Conservation (phyloP, 2,113 vertebrate genomes). For the Aegotheles bennettii region DNA sequence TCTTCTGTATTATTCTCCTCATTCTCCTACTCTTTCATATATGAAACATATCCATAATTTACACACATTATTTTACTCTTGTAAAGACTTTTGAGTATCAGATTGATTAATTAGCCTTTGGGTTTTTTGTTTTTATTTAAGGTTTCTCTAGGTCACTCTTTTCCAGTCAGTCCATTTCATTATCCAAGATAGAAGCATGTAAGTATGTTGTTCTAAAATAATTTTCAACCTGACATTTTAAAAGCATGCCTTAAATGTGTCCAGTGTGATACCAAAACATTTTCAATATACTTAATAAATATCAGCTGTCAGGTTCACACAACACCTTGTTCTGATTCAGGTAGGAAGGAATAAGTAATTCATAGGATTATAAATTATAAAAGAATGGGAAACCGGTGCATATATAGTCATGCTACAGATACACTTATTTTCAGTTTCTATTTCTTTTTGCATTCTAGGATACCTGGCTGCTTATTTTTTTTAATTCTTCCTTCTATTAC, state of each 20-base stretch:
- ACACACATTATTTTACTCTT: neutral
- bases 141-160: neutral
- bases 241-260: neutral
- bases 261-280: neutral
- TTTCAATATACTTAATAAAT: neutral
- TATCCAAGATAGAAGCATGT: neutral
- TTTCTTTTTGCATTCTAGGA: neutral
- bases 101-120: neutral
- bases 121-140: neutral
- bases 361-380: neutral
- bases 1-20: neutral
- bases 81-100: neutral
- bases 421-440: neutral
- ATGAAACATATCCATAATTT: neutral
- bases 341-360: neutral
- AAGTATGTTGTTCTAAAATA: neutral
- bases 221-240: neutral
- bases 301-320: neutral
- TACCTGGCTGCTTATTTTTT: neutral
- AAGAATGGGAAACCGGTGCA: neutral
- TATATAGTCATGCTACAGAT: neutral
- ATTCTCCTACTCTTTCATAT: neutral
- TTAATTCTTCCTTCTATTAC: neutral
- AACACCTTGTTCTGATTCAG: neutral
- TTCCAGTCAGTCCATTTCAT: neutral